Conservation (phyloP, 37 sponge, comb jelly and placozoan species). For the Lycopodina hypogea region DNA sequence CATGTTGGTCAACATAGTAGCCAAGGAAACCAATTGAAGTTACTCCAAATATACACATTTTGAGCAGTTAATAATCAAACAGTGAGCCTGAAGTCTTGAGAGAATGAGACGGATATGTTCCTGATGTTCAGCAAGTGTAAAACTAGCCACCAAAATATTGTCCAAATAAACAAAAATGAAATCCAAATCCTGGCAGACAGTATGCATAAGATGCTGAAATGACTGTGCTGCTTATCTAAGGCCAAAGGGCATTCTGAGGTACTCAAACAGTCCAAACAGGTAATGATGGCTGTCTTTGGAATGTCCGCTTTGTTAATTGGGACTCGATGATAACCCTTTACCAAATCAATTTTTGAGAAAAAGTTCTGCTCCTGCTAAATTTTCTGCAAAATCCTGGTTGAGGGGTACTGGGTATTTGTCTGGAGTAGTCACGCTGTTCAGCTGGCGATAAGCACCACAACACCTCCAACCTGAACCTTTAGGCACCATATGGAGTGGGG, state of each 20-base stretch:
- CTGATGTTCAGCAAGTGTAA: not conserved
- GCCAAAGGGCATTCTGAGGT: conserved; percentile 29
- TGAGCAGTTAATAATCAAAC: conserved; percentile 11
- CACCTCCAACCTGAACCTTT: conserved; percentile 54
- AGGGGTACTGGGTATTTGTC: conserved; percentile 63
- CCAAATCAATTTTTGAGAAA: conserved; percentile 28
- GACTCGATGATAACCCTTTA: conserved; percentile 16
- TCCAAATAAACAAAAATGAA: too few species aligned
- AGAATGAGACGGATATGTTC: conserved; percentile 25
- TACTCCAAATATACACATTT: conserved; percentile 1
- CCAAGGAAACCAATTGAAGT: conserved; percentile 36
- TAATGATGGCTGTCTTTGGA: conserved; percentile 20
- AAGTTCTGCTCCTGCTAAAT: conserved; percentile 31
- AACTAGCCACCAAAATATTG: too few species aligned
- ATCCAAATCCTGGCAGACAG: not conserved
- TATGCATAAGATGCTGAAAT: conserved; percentile 32
- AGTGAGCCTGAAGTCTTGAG: conserved; percentile 17
- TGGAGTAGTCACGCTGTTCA: conserved; percentile 54
- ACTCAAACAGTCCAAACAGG: not conserved
- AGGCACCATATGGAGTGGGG: conserved; percentile 67
- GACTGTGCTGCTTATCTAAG: conserved; percentile 9
- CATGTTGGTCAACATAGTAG: too few species aligned
- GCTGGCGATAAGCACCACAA: conserved; percentile 60
- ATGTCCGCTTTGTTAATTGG: conserved; percentile 21
- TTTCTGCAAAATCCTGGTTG: conserved; percentile 38